phyloP scores from a whole-genome alignment of 2,113 vertebrate genomes.

The Lates calcarifer region DNA sequence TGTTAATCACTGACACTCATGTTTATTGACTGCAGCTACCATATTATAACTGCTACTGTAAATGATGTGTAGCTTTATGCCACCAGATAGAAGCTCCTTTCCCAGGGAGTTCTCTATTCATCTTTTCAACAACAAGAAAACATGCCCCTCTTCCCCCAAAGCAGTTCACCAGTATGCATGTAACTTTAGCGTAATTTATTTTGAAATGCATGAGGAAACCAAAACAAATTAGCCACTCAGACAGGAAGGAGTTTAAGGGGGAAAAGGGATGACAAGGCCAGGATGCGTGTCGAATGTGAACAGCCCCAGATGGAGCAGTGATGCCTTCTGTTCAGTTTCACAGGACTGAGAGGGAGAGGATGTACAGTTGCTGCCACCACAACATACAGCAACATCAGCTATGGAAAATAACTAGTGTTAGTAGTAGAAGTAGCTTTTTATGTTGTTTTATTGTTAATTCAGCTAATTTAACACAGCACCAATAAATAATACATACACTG shows the following conservation, averaged over 20 bases:
- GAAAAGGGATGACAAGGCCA: conserved; percentile 30
- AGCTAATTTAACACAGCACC: not conserved
- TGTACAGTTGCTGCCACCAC: not conserved
- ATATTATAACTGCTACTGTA: not conserved
- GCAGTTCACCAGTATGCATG: not conserved
- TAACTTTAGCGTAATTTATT: conserved; percentile 30
- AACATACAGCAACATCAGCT: not conserved
- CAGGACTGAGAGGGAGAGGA: conserved; percentile 13
- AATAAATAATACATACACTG: not conserved
- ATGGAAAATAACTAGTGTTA: not conserved
- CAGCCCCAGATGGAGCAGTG: conserved; percentile 40
- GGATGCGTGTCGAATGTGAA: conserved; percentile 47
- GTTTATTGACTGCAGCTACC: conserved; percentile 1
- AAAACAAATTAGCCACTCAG: conserved; percentile 63
- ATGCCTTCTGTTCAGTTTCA: conserved; percentile 66
- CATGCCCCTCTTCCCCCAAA: not conserved
- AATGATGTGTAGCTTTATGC: conserved; percentile 28
- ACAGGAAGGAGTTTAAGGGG: conserved; percentile 53
- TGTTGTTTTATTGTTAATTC: not conserved
- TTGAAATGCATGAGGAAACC: conserved; percentile 56
- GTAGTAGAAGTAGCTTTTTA: too few relatives aligned
- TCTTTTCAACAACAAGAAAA: not conserved
- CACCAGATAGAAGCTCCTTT: conserved; percentile 17
- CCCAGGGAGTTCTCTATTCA: not conserved
- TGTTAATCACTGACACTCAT: not conserved